phyloP scores from a whole-genome alignment of 2,888 invertebrate species.

The Drosophila ezoana region DNA sequence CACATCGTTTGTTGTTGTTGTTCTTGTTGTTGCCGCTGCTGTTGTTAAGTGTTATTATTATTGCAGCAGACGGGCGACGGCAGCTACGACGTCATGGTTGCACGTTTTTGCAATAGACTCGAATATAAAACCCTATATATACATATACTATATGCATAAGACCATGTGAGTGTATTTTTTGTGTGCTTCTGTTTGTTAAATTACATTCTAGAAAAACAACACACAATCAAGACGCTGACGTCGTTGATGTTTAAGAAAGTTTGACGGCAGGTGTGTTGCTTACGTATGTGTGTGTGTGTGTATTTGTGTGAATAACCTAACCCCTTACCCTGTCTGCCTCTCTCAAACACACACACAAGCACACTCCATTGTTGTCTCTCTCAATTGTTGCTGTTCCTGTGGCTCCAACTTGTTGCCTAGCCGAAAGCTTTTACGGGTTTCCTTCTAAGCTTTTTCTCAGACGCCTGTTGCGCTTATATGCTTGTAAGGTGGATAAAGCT shows the following conservation, averaged over 20 bases:
- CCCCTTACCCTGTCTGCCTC: slow-evolving; percentile 6
- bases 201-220: slow-evolving; percentile 46
- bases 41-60: slow-evolving; percentile 37
- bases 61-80: slow-evolving; percentile 44
- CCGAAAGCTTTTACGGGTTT: slow-evolving; percentile 29
- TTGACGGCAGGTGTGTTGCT: slow-evolving; percentile 30
- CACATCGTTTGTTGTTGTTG: slow-evolving; percentile 56
- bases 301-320: slow-evolving; percentile 9
- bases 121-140: slow-evolving; percentile 44
- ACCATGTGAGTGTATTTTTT: slow-evolving; percentile 35
- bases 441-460: slow-evolving; percentile 50
- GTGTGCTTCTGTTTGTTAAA: slow-evolving; percentile 43
- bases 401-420: slow-evolving; percentile 72
- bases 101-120: slow-evolving; percentile 75
- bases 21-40: slow-evolving; percentile 28
- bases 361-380: slow-evolving; percentile 2
- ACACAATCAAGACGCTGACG: slow-evolving; percentile 31
- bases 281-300: slow-evolving; percentile 9
- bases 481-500: slow-evolving; percentile 14
- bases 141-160: slow-evolving; percentile 8
- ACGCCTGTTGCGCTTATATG: slow-evolving; percentile 56
- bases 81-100: slow-evolving; percentile 69
- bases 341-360: background rate
- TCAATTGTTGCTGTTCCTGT: slow-evolving; percentile 36
- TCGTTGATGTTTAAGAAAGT: slow-evolving; percentile 36